These are phyloP conservation scores for Caloenas nicobarica DNA, from an alignment of 2,113 vertebrate genomes.

Conservation along the genomic window DNA sequence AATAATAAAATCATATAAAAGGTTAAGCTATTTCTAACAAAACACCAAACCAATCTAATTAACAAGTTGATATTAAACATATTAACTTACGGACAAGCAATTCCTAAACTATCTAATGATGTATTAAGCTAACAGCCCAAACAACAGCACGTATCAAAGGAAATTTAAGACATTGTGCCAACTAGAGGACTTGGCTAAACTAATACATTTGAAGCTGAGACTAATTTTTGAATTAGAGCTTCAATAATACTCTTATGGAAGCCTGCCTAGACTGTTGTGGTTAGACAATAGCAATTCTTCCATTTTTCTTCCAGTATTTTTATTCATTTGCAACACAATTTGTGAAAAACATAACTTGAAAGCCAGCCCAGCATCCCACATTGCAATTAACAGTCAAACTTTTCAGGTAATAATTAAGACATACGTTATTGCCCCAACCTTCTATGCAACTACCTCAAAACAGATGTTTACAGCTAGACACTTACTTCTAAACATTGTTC, in stretches of 20 bases:
- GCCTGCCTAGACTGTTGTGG: constrained; percentile 32
- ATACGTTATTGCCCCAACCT: background rate
- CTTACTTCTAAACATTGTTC: background rate
- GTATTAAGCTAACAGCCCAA: background rate
- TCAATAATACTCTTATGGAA: constrained; percentile 30
- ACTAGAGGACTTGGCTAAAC: constrained; percentile 23
- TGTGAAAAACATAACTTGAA: background rate
- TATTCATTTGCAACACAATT: background rate
- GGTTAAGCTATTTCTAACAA: background rate
- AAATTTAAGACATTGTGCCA: constrained; percentile 29
- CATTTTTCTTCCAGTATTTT: constrained; percentile 33
- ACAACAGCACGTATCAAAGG: constrained; percentile 8
- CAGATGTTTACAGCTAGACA: background rate
- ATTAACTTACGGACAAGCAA: background rate
- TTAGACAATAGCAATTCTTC: constrained; percentile 41
- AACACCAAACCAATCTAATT: background rate
- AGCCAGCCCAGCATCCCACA: background rate
- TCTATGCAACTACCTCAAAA: background rate
- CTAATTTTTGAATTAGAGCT: constrained; percentile 46
- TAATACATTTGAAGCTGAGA: constrained; percentile 18
- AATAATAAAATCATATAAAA: background rate
- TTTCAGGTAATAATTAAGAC: background rate
- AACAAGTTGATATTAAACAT: background rate
- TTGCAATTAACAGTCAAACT: background rate
- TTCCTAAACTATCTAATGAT: background rate